Conservation (phyloP, 2,888 invertebrate species). For the Mayetiola destructor region DNA sequence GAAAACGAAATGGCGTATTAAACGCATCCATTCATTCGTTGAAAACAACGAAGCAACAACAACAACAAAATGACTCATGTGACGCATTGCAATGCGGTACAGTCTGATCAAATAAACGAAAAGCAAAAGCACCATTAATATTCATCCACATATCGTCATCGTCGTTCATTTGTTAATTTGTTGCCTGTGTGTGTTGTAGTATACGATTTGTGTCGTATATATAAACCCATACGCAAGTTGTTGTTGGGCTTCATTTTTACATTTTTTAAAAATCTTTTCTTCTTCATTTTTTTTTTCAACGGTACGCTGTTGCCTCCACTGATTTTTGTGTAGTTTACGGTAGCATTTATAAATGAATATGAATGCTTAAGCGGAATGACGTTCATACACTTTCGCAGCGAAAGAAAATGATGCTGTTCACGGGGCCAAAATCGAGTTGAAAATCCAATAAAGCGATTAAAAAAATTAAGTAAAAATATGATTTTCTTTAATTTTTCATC, state of each 20-base stretch:
- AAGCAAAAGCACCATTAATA: neutral
- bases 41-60: neutral
- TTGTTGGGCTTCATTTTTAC: neutral
- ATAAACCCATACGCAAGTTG: too few species aligned
- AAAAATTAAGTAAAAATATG: too few species aligned
- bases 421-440: constrained; percentile 12
- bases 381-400: constrained; percentile 9
- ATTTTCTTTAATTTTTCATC: constrained; percentile 3
- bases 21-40: neutral
- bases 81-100: neutral
- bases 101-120: neutral
- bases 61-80: neutral
- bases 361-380: constrained; percentile 11
- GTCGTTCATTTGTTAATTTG: constrained; percentile 1
- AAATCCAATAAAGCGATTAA: too few species aligned
- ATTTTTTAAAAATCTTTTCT: too few species aligned
- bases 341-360: constrained; percentile 11
- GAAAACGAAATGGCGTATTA: neutral
- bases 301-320: constrained; percentile 11
- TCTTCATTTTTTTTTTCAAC: too few species aligned
- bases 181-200: neutral
- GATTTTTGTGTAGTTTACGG: neutral
- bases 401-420: constrained; percentile 12
- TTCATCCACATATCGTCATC: too few species aligned
- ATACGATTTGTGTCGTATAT: too few species aligned